Conservation (phyloP, 2,113 vertebrate species). For the Protobothrops flavoviridis region DNA sequence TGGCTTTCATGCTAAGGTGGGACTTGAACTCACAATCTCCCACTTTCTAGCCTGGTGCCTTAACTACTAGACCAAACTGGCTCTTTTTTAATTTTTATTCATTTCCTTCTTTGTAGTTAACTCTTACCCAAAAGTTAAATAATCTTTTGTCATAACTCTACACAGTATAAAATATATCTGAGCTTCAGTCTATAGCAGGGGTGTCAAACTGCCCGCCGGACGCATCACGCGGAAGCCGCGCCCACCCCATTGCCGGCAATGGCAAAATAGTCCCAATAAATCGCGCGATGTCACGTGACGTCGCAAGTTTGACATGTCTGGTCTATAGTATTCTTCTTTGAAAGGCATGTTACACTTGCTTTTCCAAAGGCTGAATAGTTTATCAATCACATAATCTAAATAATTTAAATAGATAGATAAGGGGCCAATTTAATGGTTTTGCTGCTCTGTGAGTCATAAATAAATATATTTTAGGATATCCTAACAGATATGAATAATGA, state of each 20-base stretch:
- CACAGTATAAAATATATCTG: neutral
- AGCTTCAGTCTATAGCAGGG: neutral
- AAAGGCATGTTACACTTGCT: neutral
- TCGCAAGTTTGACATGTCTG: too few species aligned
- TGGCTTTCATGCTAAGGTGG: neutral
- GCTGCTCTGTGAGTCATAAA: neutral
- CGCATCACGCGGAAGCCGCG: fast-evolving
- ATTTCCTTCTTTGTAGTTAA: slow-evolving; percentile 25
- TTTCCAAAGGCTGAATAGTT: neutral
- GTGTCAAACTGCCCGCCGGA: too few species aligned
- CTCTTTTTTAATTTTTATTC: neutral
- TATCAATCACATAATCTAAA: neutral
- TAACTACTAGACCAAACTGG: neutral
- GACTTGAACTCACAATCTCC: neutral
- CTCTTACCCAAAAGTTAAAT: slow-evolving; percentile 21
- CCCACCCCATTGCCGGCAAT: too few species aligned
- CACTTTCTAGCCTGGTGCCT: neutral
- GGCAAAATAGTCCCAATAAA: too few species aligned
- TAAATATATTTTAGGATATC: neutral
- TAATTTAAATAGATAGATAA: neutral
- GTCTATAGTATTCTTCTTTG: neutral
- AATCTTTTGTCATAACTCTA: neutral
- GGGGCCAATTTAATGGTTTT: neutral
- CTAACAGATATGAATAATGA: neutral
- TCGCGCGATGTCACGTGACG: too few species aligned